Percentiles rank a stretch among this genome's conserved stretches.
Conservation (phyloP, 2,797 vertebrate genomes). For the Furcifer pardalis region DNA sequence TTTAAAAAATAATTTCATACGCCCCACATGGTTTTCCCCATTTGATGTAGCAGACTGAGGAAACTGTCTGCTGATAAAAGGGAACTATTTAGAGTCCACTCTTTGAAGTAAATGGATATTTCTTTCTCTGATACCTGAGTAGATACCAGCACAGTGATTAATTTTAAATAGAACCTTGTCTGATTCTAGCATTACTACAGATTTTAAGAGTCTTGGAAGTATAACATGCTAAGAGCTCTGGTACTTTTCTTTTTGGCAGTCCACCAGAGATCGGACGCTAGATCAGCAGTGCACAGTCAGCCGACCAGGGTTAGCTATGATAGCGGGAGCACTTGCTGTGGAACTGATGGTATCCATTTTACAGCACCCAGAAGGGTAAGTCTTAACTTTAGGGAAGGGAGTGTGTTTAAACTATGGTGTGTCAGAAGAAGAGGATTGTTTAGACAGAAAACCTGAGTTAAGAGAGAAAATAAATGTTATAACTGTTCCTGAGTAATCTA, state of each 20-base stretch:
- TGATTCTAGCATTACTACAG: background rate
- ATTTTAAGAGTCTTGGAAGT: background rate
- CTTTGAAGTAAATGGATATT: background rate
- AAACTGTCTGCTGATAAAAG: background rate
- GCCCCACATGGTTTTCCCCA: background rate
- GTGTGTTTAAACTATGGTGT: background rate
- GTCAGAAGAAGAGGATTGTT: too few relatives aligned
- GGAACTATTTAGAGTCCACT: too few relatives aligned
- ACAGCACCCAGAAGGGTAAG: conserved; percentile 96
- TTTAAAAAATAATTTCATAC: too few relatives aligned
- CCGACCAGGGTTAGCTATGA: conserved; percentile 93
- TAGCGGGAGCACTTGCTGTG: conserved; percentile 94
- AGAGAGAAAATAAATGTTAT: background rate
- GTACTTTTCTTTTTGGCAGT: conserved; percentile 79
- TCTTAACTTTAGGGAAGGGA: conserved; percentile 21
- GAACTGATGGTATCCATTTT: conserved; percentile 96
- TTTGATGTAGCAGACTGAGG: background rate
- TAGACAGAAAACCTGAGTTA: too few relatives aligned
- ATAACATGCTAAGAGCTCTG: background rate
- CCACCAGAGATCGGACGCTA: conserved; percentile 93
- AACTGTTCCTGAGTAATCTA: background rate
- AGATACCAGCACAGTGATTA: background rate
- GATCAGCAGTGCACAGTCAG: conserved; percentile 99
- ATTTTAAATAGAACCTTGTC: background rate
- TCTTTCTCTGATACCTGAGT: background rate